Evolutionary conservation across 2,113 vertebrate species (phyloP), one percentile per base, ranked within the genome.

Genomic region (Rhabdornis inornatus): DNA sequence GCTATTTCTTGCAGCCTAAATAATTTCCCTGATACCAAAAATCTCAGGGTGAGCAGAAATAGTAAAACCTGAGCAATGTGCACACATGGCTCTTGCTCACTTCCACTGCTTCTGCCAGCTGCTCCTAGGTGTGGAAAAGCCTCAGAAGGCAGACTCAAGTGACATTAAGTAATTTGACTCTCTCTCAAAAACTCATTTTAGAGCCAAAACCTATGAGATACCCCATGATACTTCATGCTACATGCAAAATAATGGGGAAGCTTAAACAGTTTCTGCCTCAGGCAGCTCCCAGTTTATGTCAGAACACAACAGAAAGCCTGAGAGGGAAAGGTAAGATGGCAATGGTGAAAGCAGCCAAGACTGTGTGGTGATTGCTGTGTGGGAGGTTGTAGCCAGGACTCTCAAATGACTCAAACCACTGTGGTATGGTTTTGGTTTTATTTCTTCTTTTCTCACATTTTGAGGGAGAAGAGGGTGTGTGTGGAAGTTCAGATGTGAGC

Each of bases 381-480:
- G 85, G 83, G 88, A 94, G 71, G 76, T 80, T 91, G 83, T 64
- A 88, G 57, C 64, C 28, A 75, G 71, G 75, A 44, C 71, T 80
- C 91, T 44, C 49, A 91, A 80, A 93, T 4, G 4, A 66, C 15
- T 83, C 39, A 70, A 94, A 83, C 55, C 68, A 30, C 52, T 52
- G 18, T 47, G 65, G 57, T 71, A 74, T 44, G 49, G 47, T 66
- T 94, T 93, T 35, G 24, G 33, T n/a, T 92, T 92, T 90, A 71
- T 87, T 94, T 94, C 81, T 91, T 64, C 77, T 92, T 95, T 92
- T 95, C 87, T 95, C 85, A 91, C 49, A 6, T 93, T 94, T 77
- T 60, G 15, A 25, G 33, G 59, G 44, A 89, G 76, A 89, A 84
- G 72, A 81, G 60, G 60, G 52, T 45, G 56, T 81, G 64, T 74